phyloP scores from a whole-genome alignment of 2,888 invertebrate genomes.

The Athalia circularis region DNA sequence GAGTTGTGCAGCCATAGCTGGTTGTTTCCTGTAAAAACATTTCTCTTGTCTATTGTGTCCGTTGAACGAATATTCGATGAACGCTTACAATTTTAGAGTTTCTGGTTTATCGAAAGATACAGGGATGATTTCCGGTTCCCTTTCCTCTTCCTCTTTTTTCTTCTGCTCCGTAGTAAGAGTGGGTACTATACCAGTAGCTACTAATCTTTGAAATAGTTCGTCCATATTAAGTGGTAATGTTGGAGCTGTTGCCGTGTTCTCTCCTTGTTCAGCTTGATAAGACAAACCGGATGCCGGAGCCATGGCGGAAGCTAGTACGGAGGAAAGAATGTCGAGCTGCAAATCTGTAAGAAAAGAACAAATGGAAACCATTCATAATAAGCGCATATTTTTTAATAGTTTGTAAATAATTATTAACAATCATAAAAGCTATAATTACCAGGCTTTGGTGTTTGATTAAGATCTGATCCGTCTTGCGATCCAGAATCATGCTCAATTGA shows the following conservation, averaged over 20 bases:
- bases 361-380: neutral
- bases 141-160: constrained; percentile 64
- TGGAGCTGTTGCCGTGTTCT: constrained; percentile 62
- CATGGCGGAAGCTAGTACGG: constrained; percentile 80
- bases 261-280: constrained; percentile 65
- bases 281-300: constrained; percentile 76
- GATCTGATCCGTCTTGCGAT: constrained; percentile 68
- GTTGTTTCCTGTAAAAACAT: constrained; percentile 79
- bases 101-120: constrained; percentile 83
- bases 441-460: constrained; percentile 59
- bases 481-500: constrained; percentile 63
- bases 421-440: constrained; percentile 52
- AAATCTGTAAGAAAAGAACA: constrained; percentile 60
- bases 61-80: constrained; percentile 37
- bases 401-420: constrained; percentile 1
- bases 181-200: constrained; percentile 88
- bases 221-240: constrained; percentile 77
- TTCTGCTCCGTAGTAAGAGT: constrained; percentile 66
- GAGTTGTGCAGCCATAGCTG: constrained; percentile 81
- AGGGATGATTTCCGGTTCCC: constrained; percentile 75
- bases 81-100: constrained; percentile 83
- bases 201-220: constrained; percentile 89
- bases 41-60: neutral
- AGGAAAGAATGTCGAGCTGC: constrained; percentile 80
- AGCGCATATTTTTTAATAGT: neutral